These are phyloP conservation scores for Psettodes erumei DNA, from an alignment of 2,113 vertebrate species.

Conservation along the genomic window DNA sequence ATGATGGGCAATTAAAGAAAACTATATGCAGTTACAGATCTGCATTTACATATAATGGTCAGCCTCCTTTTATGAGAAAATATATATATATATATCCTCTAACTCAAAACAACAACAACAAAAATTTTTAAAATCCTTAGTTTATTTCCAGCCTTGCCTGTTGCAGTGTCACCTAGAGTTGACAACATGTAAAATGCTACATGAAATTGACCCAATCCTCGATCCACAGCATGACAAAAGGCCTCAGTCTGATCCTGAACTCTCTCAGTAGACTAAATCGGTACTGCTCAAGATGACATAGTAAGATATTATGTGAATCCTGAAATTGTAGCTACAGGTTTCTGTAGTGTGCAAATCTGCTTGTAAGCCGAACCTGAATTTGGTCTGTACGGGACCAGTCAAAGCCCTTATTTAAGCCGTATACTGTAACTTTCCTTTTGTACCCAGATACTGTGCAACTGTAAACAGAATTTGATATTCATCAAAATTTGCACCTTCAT, in stretches of 20 bases:
- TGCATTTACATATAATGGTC: conserved; percentile 32
- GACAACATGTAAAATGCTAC: conserved; percentile 61
- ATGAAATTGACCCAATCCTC: conserved; percentile 29
- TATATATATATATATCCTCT: conserved; percentile 23
- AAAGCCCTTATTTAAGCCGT: conserved; percentile 63
- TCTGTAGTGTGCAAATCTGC: conserved; percentile 48
- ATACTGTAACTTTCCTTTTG: conserved; percentile 58
- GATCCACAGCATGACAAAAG: conserved; percentile 59
- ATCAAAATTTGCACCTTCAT: conserved; percentile 74
- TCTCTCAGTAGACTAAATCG: conserved; percentile 45
- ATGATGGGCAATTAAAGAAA: conserved; percentile 43
- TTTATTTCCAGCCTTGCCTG: conserved; percentile 27
- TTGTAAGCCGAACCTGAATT: conserved; percentile 32
- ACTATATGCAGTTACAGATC: conserved; percentile 41
- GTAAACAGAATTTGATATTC: conserved; percentile 74
- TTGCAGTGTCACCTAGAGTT: conserved; percentile 52
- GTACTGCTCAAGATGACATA: conserved; percentile 53
- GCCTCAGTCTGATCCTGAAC: conserved; percentile 52
- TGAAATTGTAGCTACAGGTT: conserved; percentile 47
- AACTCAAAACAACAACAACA: conserved; percentile 18
- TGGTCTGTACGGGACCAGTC: background rate
- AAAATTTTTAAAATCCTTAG: background rate
- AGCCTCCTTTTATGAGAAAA: conserved; percentile 11
- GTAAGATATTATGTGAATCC: conserved; percentile 53
- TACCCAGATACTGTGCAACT: conserved; percentile 71